phyloP scores from a whole-genome alignment of 2,888 invertebrate species.

The Petrophora chlorosata region DNA sequence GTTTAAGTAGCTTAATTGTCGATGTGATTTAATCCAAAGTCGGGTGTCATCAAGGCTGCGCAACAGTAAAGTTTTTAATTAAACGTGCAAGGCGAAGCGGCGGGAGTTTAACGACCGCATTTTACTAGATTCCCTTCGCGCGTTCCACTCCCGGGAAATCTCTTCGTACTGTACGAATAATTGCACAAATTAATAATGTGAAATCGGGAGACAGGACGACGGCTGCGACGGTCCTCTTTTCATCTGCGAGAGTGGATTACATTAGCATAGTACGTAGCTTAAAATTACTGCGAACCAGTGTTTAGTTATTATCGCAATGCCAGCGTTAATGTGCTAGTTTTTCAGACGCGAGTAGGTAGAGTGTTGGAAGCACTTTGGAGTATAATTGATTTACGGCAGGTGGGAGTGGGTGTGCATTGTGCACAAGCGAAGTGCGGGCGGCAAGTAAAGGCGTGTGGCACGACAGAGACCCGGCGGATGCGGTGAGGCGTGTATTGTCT shows the following conservation, averaged over 20 bases:
- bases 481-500: conserved; percentile 34
- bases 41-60: conserved; percentile 53
- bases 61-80: conserved; percentile 78
- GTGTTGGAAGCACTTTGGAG: conserved; percentile 48
- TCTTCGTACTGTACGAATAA: conserved; percentile 68
- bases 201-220: conserved; percentile 55
- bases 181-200: conserved; percentile 73
- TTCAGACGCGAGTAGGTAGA: conserved; percentile 37
- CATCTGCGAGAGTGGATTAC: conserved; percentile 55
- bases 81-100: conserved; percentile 60
- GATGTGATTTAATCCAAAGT: conserved; percentile 48
- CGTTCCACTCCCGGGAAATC: conserved; percentile 68
- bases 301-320: conserved; percentile 20
- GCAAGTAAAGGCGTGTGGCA: conserved; percentile 10
- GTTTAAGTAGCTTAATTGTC: conserved; percentile 38
- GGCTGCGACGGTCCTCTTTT: conserved; percentile 48
- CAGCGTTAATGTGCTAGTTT: conserved; percentile 43
- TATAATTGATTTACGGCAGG: conserved; percentile 69
- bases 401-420: conserved; percentile 39
- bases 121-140: conserved; percentile 72
- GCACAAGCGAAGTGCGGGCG: conserved; percentile 13
- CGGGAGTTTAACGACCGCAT: conserved; percentile 71
- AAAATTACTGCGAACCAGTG: conserved; percentile 41
- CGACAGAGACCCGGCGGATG: background rate
- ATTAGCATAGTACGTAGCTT: conserved; percentile 53